Percentiles rank a stretch among this genome's conserved stretches.
These are phyloP conservation scores for Mormyrus hasselquistii DNA, from an alignment of 2,797 vertebrate genomes.

Conservation along the genomic window DNA sequence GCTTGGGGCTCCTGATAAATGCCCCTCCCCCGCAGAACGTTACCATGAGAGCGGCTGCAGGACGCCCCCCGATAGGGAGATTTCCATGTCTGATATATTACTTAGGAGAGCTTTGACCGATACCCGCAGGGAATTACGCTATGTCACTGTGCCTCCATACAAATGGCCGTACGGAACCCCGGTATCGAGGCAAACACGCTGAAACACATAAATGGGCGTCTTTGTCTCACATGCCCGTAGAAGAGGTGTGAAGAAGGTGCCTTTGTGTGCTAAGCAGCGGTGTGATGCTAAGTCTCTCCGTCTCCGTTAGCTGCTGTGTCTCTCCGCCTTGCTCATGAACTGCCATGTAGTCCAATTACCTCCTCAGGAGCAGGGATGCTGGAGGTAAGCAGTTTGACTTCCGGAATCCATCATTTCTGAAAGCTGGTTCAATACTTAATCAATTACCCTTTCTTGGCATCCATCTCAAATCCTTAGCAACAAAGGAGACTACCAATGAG, in stretches of 20 bases:
- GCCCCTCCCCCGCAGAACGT: background rate
- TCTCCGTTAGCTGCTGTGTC: constrained; percentile 3
- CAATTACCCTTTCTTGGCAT: constrained; percentile 52
- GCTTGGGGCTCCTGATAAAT: background rate
- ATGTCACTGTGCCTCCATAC: background rate
- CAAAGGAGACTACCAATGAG: constrained; percentile 46
- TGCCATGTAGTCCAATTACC: constrained; percentile 13
- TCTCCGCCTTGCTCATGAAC: background rate
- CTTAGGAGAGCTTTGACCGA: background rate
- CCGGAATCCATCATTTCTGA: constrained; percentile 52
- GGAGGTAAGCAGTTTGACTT: constrained; percentile 40
- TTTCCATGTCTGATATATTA: background rate
- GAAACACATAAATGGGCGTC: background rate
- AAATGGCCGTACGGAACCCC: background rate
- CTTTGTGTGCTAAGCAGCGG: background rate
- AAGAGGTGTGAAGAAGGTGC: background rate
- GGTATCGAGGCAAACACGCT: background rate
- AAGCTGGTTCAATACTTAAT: constrained; percentile 57
- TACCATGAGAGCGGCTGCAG: background rate
- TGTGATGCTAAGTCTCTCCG: background rate
- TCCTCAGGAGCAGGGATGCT: constrained; percentile 23
- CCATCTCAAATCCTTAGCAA: constrained; percentile 44
- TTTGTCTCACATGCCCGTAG: background rate
- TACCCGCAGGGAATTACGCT: background rate
- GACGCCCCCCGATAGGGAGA: background rate